phyloP scores from a whole-genome alignment of 2,113 vertebrate species.

The Archilochus colubris region DNA sequence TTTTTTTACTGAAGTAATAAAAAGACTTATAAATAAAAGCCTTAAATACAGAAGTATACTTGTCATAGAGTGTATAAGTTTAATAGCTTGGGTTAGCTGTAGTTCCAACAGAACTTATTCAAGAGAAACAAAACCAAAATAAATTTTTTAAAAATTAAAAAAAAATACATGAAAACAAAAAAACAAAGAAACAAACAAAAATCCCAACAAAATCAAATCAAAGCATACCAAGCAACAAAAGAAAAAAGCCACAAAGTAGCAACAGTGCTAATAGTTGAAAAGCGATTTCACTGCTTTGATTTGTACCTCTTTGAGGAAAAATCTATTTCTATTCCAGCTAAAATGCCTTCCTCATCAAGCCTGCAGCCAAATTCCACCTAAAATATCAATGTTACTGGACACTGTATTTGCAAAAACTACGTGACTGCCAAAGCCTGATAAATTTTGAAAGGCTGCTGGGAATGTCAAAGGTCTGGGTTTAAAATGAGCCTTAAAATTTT shows the following conservation, averaged over 20 bases:
- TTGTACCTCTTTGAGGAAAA: not conserved
- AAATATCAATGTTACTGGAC: not conserved
- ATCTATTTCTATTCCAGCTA: not conserved
- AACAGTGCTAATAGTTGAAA: not conserved
- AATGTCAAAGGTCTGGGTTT: not conserved
- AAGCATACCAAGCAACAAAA: not conserved
- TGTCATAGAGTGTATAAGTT: not conserved
- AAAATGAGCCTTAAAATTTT: not conserved
- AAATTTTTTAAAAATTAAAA: not conserved
- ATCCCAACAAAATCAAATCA: not conserved
- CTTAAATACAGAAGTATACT: not conserved
- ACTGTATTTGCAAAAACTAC: not conserved
- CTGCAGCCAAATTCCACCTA: not conserved
- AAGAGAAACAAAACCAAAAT: not conserved
- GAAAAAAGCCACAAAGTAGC: too few species aligned
- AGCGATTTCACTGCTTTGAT: not conserved
- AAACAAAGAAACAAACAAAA: too few species aligned
- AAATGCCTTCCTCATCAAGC: not conserved
- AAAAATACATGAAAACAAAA: too few species aligned
- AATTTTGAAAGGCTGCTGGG: not conserved
- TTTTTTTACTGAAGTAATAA: not conserved
- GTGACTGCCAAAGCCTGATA: not conserved
- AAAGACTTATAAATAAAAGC: too few species aligned
- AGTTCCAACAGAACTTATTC: not conserved
- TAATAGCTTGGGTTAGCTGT: not conserved